These are phyloP conservation scores for Melieria picta DNA, from an alignment of 2,888 invertebrate species.

Conservation along the genomic window DNA sequence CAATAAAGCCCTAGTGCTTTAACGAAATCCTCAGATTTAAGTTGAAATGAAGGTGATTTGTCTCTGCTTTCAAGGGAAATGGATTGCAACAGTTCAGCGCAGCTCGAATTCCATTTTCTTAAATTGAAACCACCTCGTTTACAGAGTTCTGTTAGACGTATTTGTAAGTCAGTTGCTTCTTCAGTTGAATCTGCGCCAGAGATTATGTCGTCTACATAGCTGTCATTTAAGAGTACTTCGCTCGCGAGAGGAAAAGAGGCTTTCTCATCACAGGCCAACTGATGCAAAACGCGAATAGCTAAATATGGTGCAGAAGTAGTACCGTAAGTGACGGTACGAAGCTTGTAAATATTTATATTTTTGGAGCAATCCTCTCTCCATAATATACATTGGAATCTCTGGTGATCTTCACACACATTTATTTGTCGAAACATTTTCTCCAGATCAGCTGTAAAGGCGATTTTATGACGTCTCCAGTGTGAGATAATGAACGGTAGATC, in stretches of 20 bases:
- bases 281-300: conserved; percentile 38
- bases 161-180: conserved; percentile 24
- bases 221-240: conserved; percentile 31
- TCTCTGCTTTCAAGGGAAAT: conserved; percentile 35
- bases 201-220: conserved; percentile 22
- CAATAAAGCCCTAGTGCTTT: conserved; percentile 33
- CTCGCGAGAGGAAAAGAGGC: conserved; percentile 29
- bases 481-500: conserved; percentile 33
- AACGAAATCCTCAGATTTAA: conserved; percentile 29
- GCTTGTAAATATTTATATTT: conserved; percentile 29
- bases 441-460: conserved; percentile 38
- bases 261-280: conserved; percentile 32
- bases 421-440: conserved; percentile 42
- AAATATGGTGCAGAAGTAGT: conserved; percentile 38
- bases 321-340: conserved; percentile 36
- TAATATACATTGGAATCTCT: conserved; percentile 38
- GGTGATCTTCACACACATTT: conserved; percentile 26
- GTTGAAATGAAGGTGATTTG: conserved; percentile 11
- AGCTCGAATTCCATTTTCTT: conserved; percentile 39
- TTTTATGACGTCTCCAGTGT: conserved; percentile 31
- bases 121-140: conserved; percentile 37
- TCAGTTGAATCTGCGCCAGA: conserved; percentile 26
- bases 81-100: conserved; percentile 13
- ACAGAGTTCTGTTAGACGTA: not conserved
- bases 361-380: conserved; percentile 23